Evolutionary conservation across 1,140 invertebrate genomes (phyloP).

Genomic region (Drosophila erecta): DNA sequence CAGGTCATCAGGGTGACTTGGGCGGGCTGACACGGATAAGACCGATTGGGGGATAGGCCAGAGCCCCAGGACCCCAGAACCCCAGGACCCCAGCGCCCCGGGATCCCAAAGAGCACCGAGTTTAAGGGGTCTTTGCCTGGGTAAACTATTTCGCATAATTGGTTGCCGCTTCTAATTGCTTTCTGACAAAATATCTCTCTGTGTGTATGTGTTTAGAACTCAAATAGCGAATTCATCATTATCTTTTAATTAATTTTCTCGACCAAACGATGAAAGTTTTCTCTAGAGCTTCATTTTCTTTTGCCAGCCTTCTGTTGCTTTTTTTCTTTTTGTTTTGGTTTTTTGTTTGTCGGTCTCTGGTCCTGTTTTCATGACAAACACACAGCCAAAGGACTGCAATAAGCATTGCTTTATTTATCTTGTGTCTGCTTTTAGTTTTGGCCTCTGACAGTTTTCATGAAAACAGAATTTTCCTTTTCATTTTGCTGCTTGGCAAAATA

Average conservation of each 20-base stretch:
- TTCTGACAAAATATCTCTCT: constrained; percentile 48
- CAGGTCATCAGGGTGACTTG: constrained; percentile 51
- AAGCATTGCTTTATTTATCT: constrained; percentile 59
- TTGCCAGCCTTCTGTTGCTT: constrained; percentile 8
- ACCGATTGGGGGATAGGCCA: constrained; percentile 24
- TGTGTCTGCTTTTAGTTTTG: constrained; percentile 66
- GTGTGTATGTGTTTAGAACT: constrained; percentile 28
- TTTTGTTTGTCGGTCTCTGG: neutral
- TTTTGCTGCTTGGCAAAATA: constrained; percentile 52
- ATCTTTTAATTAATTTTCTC: constrained; percentile 81
- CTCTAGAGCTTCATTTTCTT: constrained; percentile 39
- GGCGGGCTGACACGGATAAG: constrained; percentile 25
- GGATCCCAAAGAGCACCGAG: neutral
- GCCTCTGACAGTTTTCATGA: constrained; percentile 56
- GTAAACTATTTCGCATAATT: constrained; percentile 49
- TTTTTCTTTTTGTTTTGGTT: constrained; percentile 3
- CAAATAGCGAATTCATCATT: constrained; percentile 66
- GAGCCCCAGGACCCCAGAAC: neutral
- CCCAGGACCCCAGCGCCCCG: neutral
- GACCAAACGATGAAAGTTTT: constrained; percentile 56
- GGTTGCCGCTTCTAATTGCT: constrained; percentile 46
- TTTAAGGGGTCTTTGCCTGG: constrained; percentile 3
- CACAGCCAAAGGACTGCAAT: constrained; percentile 48
- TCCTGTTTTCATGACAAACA: constrained; percentile 40
- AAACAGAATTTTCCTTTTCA: constrained; percentile 54